A percentile compares a stretch with the other conserved stretches of the same genome.
These are phyloP conservation scores for Zelostemma sp. DNA, from an alignment of 1,140 invertebrate genomes.

Conservation along the genomic window DNA sequence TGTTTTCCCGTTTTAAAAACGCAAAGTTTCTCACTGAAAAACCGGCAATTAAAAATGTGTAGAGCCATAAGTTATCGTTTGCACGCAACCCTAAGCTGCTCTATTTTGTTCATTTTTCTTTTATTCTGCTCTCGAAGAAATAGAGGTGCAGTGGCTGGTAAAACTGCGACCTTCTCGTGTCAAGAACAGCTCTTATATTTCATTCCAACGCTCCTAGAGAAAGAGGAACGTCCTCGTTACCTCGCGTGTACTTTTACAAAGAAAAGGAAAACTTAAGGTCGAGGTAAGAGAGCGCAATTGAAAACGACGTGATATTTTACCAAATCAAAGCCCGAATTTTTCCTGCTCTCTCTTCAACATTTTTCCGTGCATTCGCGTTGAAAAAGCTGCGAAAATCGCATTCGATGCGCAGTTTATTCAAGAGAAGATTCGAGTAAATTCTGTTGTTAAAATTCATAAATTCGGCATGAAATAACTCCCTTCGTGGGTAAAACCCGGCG, in stretches of 20 bases:
- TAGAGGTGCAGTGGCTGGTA: neutral
- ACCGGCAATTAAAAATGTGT: too few species aligned
- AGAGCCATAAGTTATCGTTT: too few species aligned
- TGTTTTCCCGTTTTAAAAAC: too few species aligned
- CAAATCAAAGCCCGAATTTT: neutral
- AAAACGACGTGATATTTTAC: neutral
- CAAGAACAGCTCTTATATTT: neutral
- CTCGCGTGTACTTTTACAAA: neutral
- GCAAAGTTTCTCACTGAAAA: too few species aligned
- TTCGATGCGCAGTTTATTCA: neutral
- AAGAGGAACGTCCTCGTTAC: neutral
- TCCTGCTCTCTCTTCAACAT: too few species aligned
- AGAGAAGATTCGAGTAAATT: too few species aligned
- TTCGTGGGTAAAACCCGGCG: too few species aligned
- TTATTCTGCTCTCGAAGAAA: neutral
- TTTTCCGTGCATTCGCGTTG: too few species aligned
- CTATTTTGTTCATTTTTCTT: neutral
- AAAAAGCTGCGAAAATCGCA: neutral
- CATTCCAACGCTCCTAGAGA: neutral
- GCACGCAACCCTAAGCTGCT: too few species aligned
- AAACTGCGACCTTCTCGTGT: neutral
- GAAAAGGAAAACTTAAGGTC: neutral
- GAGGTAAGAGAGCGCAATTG: neutral
- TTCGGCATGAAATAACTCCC: too few species aligned
- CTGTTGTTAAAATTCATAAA: too few species aligned